Conservation (phyloP, 2,113 vertebrate species). For the Pelodiscus sinensis region DNA sequence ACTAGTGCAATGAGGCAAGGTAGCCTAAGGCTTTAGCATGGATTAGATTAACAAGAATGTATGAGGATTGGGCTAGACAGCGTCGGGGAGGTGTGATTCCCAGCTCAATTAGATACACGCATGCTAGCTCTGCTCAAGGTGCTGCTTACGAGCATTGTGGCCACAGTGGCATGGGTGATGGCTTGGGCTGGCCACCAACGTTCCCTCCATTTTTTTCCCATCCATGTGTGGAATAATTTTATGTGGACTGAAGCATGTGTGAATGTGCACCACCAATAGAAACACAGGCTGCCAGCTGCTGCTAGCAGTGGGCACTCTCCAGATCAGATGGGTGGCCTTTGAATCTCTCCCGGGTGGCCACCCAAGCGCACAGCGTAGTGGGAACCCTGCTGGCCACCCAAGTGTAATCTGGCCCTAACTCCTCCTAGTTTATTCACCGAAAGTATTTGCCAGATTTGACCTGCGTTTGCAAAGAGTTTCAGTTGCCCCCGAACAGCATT, state of each 20-base stretch:
- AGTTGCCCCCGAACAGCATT: neutral
- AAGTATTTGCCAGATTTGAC: neutral
- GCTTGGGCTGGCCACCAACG: neutral
- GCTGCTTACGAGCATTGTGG: neutral
- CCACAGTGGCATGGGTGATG: neutral
- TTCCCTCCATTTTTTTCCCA: no score
- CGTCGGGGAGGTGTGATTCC: neutral
- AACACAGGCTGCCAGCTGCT: no score
- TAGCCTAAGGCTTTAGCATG: neutral
- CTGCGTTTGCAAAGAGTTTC: neutral
- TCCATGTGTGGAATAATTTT: no score
- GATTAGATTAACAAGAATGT: neutral
- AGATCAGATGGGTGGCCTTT: no score
- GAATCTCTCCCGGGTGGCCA: no score
- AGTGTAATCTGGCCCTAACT: neutral
- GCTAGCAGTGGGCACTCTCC: no score
- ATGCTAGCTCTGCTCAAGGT: neutral
- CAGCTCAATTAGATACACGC: neutral
- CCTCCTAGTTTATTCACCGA: neutral
- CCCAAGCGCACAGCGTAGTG: no score
- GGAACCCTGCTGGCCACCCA: neutral
- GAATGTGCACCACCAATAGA: no score
- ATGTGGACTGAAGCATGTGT: no score
- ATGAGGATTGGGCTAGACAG: neutral
- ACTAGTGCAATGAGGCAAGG: neutral